Evolutionary conservation across 2,113 vertebrate genomes (phyloP).

Genomic region (Lasiurus borealis): DNA sequence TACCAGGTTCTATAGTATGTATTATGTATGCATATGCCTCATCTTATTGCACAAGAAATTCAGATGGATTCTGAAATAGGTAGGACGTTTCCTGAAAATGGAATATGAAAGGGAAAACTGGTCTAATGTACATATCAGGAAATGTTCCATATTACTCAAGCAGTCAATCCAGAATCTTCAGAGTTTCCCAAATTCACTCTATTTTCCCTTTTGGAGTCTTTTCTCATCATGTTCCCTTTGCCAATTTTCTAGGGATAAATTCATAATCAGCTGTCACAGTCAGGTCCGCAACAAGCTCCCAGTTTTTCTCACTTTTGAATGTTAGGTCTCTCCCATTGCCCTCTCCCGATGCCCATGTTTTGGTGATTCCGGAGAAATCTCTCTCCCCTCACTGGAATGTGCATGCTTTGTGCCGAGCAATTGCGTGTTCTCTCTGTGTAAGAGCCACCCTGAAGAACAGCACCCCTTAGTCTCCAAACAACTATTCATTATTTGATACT

Average conservation of each 20-base stretch:
- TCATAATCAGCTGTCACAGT: background rate
- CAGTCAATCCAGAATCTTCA: background rate
- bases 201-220: background rate
- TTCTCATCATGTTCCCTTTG: background rate
- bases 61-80: background rate
- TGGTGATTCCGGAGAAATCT: background rate
- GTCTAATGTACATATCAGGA: background rate
- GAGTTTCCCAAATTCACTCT: background rate
- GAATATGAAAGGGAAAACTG: slow-evolving; percentile 30
- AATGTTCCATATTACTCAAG: slow-evolving; percentile 9
- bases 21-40: background rate
- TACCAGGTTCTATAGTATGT: background rate
- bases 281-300: background rate
- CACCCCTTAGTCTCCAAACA: background rate
- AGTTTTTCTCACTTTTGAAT: background rate
- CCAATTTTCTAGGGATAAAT: background rate
- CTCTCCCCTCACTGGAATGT: background rate
- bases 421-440: background rate
- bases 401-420: background rate
- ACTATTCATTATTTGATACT: background rate
- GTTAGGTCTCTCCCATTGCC: background rate
- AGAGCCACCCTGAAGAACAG: background rate
- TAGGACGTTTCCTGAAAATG: background rate
- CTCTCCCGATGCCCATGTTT: background rate
- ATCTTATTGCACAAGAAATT: background rate